Percentiles rank a stretch among this genome's conserved stretches.
These are phyloP conservation scores for Leptopilina myrica DNA, from an alignment of 2,888 invertebrate genomes.

Conservation along the genomic window DNA sequence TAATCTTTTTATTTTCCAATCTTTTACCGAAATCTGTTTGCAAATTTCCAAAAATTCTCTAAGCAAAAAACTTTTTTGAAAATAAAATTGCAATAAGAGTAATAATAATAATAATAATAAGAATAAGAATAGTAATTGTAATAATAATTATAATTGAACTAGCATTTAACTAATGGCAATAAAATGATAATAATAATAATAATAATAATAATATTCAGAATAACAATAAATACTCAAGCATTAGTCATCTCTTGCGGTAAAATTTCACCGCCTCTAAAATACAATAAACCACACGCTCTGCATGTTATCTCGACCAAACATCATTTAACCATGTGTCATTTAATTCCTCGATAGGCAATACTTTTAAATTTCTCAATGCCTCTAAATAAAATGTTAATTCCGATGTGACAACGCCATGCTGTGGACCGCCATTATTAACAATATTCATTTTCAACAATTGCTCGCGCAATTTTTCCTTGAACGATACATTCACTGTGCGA, in stretches of 20 bases:
- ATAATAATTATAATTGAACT: no score
- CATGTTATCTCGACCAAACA: slow-evolving; percentile 86
- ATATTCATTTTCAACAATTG: slow-evolving; percentile 92
- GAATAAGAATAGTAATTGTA: no score
- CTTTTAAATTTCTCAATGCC: slow-evolving; percentile 88
- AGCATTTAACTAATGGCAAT: no score
- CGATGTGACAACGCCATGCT: slow-evolving; percentile 95
- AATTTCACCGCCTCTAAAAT: slow-evolving; percentile 72
- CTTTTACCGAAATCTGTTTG: no score
- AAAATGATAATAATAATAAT: background rate
- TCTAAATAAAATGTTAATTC: slow-evolving; percentile 94
- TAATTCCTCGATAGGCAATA: slow-evolving; percentile 85
- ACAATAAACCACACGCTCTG: slow-evolving; percentile 75
- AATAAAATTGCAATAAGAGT: no score
- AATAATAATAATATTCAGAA: no score
- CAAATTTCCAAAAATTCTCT: no score
- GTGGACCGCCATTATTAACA: slow-evolving; percentile 96
- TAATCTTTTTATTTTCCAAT: no score
- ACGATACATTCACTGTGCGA: slow-evolving; percentile 88
- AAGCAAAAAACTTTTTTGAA: no score
- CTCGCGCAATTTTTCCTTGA: slow-evolving; percentile 91
- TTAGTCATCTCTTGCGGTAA: slow-evolving; percentile 68
- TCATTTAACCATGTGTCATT: slow-evolving; percentile 88
- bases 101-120: no score
- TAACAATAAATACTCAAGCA: slow-evolving; percentile 27